Evolutionary conservation across 2,113 vertebrate genomes (phyloP), one percentile per base, ranked within the genome.

Genomic region (western clawed frog (Xenopus tropicalis)): DNA sequence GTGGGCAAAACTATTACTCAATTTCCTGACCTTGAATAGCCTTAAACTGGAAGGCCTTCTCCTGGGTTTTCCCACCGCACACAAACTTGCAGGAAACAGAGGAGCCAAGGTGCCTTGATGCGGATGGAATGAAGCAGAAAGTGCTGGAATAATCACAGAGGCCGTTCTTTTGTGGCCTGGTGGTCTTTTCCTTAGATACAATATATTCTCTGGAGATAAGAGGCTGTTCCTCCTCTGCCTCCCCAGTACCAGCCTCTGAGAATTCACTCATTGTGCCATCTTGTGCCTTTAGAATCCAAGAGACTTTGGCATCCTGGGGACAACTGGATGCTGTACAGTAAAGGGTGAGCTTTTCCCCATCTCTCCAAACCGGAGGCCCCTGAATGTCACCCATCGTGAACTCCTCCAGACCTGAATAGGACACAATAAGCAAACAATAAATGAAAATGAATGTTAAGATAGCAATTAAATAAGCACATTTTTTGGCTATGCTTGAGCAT

Each of bases 201-300:
- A 20, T 14, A 20, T 74, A 74, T 23, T 74, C 72, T 20, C 21
- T 21, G 54, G 64, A 51, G 63, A 74, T 48, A 19, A 74, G 42
- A 8, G 72, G 72, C 21, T 74, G 21, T n/a, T 48, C 22, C 14
- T 74, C 71, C 17, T 74, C 71, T 3, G 12, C 19, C 10, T 66
- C 48, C n/a, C 3, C 13, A 14, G 22, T 17, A 14, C 1, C 0
- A 19, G 17, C 14, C 16, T 74, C 71, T 3, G 52, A 12, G 22
- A 74, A 20, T 14, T 65, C 54, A 48, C 4, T 21, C 10, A 8
- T 16, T 3, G 24, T 59, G 14, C 71, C 71, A 20, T 74, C 63
- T 66, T 29, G 66, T 0, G 14, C 11, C 25, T 51, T 20, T 4
- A 67, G 57, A 42, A 37, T 61, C 72, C 72, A 74, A 14, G 1